Conservation (phyloP, 2,113 vertebrate genomes). For the Stercorarius parasiticus region DNA sequence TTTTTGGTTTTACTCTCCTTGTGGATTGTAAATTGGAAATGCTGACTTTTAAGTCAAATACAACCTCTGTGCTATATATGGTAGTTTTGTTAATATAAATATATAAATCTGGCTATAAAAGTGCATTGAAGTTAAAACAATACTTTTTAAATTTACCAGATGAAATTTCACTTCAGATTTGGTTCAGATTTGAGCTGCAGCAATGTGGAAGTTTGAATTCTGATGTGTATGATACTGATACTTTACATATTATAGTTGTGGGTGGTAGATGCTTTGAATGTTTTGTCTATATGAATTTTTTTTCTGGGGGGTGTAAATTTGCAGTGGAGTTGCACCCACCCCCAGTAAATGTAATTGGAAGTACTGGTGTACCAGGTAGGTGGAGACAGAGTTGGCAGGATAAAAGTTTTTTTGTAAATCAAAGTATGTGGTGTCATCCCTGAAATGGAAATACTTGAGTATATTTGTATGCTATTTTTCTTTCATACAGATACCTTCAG, state of each 20-base stretch:
- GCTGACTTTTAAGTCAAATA: background rate
- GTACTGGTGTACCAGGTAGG: background rate
- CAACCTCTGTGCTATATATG: background rate
- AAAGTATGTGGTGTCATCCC: background rate
- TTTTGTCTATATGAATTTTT: background rate
- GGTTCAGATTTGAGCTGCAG: background rate
- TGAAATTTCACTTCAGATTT: background rate
- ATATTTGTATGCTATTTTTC: background rate
- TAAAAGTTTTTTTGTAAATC: background rate
- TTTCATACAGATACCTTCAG: slow-evolving; percentile 88
- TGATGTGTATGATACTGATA: background rate
- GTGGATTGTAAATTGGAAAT: background rate
- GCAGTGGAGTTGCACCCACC: background rate
- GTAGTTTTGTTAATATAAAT: background rate
- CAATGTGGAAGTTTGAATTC: background rate
- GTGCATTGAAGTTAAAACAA: background rate
- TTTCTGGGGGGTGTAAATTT: background rate
- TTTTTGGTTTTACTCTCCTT: background rate
- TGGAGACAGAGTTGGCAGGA: background rate
- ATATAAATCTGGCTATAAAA: background rate
- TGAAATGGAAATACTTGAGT: background rate
- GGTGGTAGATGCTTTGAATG: background rate
- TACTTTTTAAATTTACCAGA: background rate
- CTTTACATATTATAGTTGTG: background rate
- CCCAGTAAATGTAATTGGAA: background rate